These are phyloP conservation scores for Chaetodon auriga DNA, from an alignment of 2,113 vertebrate species.

Conservation along the genomic window DNA sequence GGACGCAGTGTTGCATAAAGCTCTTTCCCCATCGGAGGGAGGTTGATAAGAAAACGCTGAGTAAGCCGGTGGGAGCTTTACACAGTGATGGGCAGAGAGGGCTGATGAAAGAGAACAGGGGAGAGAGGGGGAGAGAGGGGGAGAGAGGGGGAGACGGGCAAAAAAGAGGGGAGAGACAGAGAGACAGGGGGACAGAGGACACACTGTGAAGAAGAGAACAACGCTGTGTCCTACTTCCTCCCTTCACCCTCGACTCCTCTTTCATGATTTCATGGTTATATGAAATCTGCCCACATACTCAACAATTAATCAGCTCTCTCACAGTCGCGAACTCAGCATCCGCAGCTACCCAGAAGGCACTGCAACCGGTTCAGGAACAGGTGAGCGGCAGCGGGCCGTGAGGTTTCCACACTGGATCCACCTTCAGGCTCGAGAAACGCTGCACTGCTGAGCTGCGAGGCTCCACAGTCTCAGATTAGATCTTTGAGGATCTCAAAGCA, in stretches of 20 bases:
- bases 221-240: constrained; percentile 10
- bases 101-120: not conserved
- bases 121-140: not conserved
- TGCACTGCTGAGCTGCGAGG: not conserved
- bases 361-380: not conserved
- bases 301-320: not conserved
- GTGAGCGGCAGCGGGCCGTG: not conserved
- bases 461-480: too few species aligned
- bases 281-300: not conserved
- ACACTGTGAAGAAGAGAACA: constrained; percentile 8
- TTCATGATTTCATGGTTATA: not conserved
- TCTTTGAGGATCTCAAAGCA: too few species aligned
- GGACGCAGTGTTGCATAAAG: constrained; percentile 41
- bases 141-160: not conserved
- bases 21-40: constrained; percentile 7
- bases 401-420: not conserved
- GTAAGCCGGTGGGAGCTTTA: constrained; percentile 47
- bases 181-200: constrained; percentile 11
- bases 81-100: constrained; percentile 15
- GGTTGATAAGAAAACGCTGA: constrained; percentile 68
- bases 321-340: not conserved
- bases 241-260: not conserved
- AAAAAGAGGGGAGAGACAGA: not conserved
- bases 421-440: not conserved
- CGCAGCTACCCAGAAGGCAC: not conserved